Base-by-base conservation (phyloP, 2,797 vertebrate species). In the Mareca strepera region DNA sequence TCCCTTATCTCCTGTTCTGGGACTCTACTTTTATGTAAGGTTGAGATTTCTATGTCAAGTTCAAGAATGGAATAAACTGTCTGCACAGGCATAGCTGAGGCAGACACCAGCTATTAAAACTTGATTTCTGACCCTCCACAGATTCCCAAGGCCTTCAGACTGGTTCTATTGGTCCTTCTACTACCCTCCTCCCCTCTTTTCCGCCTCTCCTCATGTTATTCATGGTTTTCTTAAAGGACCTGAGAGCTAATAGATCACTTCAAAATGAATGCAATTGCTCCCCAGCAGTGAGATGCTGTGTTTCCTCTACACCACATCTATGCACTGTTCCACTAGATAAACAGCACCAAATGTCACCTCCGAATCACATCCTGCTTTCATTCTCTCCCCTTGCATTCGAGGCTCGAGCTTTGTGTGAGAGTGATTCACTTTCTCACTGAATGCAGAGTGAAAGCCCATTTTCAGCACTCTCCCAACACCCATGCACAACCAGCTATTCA, bases 281-380 rank as follows among this genome's bases (percentile, higher is more conserved):
- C 74, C 80, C 63, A 92, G 87, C 92, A 83, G 82, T 50, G 70
- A 91, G 88, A 92, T 67, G 53, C 43, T 80, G 89, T 83, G 76
- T 90, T 96, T 92, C 86, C 80, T 92, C 81, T 78, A 55, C 60
- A 88, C 33, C 74, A 0, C 79, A 84, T 94, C 90, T 75, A 50
- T 93, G 70, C 75, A 64, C 60, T 93, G 39, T 95, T 91, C 83
- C 95, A 80, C 82, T 88, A 95, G 95, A 95, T 95, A 97, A 96
- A 93, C 92, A 96, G 83, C 95, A 96, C 92, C 92, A 93, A 95
- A 94, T 95, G 95, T 94, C 94, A 96, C 90, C 87, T 67, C 74
- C 84, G 77, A 94, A 96, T 96, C 93, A 96, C 94, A 95, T 96
- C 94, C 95, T 96, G 94, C 95, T 95, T 95, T 95, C 94, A 95